Evolutionary conservation across 2,888 invertebrate species (phyloP).

Genomic region (Abscondita cerata): DNA sequence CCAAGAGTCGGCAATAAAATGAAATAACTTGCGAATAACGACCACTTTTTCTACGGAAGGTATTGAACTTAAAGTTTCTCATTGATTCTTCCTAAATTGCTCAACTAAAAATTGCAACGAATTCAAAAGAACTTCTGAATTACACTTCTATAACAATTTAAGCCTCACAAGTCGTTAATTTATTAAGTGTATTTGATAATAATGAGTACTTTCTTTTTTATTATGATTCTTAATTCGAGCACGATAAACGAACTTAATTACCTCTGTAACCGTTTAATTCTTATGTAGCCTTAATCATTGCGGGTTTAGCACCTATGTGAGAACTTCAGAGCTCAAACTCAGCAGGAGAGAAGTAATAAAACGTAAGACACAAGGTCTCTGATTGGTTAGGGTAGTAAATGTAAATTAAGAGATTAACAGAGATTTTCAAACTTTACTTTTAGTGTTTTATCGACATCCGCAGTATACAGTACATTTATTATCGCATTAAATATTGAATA

Average conservation of each 20-base stretch:
- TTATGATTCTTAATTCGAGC: too few relatives aligned
- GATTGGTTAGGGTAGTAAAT: conserved; percentile 4
- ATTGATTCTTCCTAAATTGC: too few relatives aligned
- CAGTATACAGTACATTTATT: too few relatives aligned
- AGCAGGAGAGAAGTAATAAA: neutral
- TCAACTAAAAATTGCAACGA: too few relatives aligned
- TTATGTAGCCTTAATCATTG: conserved; percentile 1
- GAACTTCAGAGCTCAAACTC: conserved; percentile 8
- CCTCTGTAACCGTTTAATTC: neutral
- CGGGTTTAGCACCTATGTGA: conserved; percentile 3
- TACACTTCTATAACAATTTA: too few relatives aligned
- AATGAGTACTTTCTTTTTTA: too few relatives aligned
- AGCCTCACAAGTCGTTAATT: too few relatives aligned
- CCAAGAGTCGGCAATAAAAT: conserved; percentile 21
- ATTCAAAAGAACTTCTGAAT: too few relatives aligned
- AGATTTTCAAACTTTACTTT: neutral
- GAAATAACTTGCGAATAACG: conserved; percentile 21
- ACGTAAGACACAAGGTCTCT: neutral
- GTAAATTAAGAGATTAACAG: conserved; percentile 4
- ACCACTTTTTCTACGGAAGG: conserved; percentile 8
- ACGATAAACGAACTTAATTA: neutral
- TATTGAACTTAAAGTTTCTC: neutral
- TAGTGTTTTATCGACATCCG: neutral
- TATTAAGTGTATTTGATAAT: too few relatives aligned
- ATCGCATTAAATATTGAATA: too few relatives aligned